Conservation (phyloP, 2,888 invertebrate genomes). For the Nomada lathburiana region DNA sequence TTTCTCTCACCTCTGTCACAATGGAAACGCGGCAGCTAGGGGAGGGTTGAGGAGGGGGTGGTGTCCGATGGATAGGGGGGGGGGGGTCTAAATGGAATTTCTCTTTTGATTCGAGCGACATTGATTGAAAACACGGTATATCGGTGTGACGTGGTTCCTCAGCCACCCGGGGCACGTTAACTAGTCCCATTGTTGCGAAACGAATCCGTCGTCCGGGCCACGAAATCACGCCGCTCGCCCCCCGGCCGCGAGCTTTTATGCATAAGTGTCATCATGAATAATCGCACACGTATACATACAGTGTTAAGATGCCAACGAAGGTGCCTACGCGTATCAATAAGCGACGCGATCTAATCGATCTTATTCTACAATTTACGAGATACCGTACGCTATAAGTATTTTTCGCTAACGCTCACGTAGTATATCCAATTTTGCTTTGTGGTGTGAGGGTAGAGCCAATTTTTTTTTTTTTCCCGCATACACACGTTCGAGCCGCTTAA, state of each 20-base stretch:
- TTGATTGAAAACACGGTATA: slow-evolving; percentile 44
- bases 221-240: slow-evolving; percentile 15
- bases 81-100: slow-evolving; percentile 50
- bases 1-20: slow-evolving; percentile 10
- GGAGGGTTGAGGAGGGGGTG: too few species aligned
- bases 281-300: slow-evolving; percentile 46
- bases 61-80: too few species aligned
- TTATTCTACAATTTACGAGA: slow-evolving; percentile 69
- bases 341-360: slow-evolving; percentile 59
- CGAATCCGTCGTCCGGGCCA: not conserved
- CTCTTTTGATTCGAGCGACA: slow-evolving; percentile 51
- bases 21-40: slow-evolving; percentile 9
- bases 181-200: slow-evolving; percentile 16
- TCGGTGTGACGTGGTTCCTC: slow-evolving; percentile 10
- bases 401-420: slow-evolving; percentile 77
- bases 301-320: slow-evolving; percentile 67
- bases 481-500: slow-evolving; percentile 76
- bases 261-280: slow-evolving; percentile 37
- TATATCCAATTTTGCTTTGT: slow-evolving; percentile 79
- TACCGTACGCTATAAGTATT: slow-evolving; percentile 58
- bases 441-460: slow-evolving; percentile 83
- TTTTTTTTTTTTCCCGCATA: slow-evolving; percentile 54
- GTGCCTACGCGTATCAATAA: slow-evolving; percentile 68
- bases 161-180: slow-evolving; percentile 21
- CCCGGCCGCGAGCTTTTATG: slow-evolving; percentile 20